Evolutionary conservation across 2,888 invertebrate genomes (phyloP).

Genomic region (Aproaerema taeniolella): DNA sequence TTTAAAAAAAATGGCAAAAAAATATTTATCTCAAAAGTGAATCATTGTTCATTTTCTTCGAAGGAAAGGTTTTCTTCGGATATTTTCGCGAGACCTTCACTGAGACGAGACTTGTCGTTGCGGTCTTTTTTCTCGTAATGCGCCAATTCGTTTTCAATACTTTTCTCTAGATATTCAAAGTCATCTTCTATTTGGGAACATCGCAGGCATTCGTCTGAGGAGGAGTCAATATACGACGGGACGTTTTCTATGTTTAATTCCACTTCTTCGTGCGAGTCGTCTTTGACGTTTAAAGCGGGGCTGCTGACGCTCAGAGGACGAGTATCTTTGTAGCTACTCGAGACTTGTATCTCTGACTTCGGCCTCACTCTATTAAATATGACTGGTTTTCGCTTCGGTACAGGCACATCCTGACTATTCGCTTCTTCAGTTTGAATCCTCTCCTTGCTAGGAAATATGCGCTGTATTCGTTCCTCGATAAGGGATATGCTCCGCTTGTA

Average conservation of each 20-base stretch:
- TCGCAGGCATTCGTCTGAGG: slow-evolving; percentile 61
- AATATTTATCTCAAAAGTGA: too few relatives aligned
- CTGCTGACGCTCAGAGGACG: slow-evolving; percentile 54
- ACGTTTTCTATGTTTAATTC: slow-evolving; percentile 64
- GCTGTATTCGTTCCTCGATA: slow-evolving; percentile 58
- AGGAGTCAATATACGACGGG: slow-evolving; percentile 63
- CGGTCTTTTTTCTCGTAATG: neutral
- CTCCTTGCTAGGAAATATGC: slow-evolving; percentile 41
- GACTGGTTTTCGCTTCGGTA: slow-evolving; percentile 18
- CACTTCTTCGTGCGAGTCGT: slow-evolving; percentile 38
- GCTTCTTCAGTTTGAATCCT: neutral
- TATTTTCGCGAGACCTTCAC: slow-evolving; percentile 59
- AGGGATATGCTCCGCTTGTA: slow-evolving; percentile 64
- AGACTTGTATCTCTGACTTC: slow-evolving; percentile 28
- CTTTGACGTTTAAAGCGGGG: too few relatives aligned
- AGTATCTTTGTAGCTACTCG: slow-evolving; percentile 24
- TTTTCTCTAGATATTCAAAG: slow-evolving; percentile 54
- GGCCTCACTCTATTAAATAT: slow-evolving; percentile 25
- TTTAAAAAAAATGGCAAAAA: too few relatives aligned
- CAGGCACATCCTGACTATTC: neutral
- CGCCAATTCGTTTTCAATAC: slow-evolving; percentile 61
- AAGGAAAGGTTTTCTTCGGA: slow-evolving; percentile 66
- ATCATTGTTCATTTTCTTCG: too few relatives aligned
- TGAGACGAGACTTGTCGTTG: slow-evolving; percentile 23
- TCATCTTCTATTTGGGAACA: slow-evolving; percentile 40